Base-by-base conservation (phyloP, 92 coral and sea anemone genomes). In the Phenganax marumi region DNA sequence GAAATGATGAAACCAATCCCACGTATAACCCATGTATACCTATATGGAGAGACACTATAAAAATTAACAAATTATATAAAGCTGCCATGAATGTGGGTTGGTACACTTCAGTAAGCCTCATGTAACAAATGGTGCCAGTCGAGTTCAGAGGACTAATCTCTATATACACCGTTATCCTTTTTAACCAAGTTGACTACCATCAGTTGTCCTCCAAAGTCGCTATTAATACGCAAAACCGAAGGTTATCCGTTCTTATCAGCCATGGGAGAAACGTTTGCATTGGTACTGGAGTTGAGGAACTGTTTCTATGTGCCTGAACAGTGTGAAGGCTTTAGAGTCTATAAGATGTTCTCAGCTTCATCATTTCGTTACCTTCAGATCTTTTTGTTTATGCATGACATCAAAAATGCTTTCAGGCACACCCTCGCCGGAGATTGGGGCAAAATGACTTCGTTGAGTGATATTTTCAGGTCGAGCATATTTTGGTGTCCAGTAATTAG, bases 1-100 rank as follows among this genome's bases (percentile, higher is more conserved):
- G 24, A 78, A 78, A 78, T 78, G 83, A 78, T 78, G 72, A 78
- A 78, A 78, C 83, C 83, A 78, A 21, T 78, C 83, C 83, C 83
- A 78, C 8, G 83, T 78, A 66, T 78, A 78, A 19, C 83, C 83
- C 73, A 63, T 78, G 68, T 78, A 78, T 1, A 78, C 83, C 83
- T 78, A 56, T 0, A 48, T 14, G 50, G 8, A 19, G n/a, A 56
- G 26, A 75, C 0, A 21, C 43, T 72, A 51, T 14, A 46, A 11
- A 49, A 3, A 56, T 72, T 46, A 3, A 8, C 25, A 14, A 14
- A 23, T 17, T 65, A 17, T 17, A 2, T 65, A 12, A 65, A 12
- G 18, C 72, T 12, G 12, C 22, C 17, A 21, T 8, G n/a, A 56
- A 56, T 56, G 63, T 56, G 1, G 63, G 43, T 33, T 33, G 43